Percentiles rank a stretch among this genome's conserved stretches.
Conservation (phyloP, 2,888 invertebrate species). For the Drosophila histrio region DNA sequence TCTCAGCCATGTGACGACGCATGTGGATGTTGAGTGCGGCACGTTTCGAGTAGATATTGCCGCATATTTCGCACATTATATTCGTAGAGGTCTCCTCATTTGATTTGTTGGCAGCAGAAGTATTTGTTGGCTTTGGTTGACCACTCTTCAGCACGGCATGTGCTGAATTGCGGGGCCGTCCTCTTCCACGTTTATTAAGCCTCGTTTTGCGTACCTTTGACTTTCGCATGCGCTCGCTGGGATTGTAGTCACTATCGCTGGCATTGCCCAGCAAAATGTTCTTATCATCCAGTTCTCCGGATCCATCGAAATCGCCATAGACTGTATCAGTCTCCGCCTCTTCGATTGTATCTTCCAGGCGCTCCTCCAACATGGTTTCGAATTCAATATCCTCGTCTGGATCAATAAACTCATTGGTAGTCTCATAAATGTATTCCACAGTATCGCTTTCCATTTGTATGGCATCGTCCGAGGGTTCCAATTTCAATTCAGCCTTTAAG, state of each 20-base stretch:
- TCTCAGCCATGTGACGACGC: slow-evolving; percentile 83
- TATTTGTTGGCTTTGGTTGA: slow-evolving; percentile 3
- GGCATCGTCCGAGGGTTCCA: slow-evolving; percentile 66
- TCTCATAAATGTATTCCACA: slow-evolving; percentile 67
- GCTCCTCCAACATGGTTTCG: slow-evolving; percentile 64
- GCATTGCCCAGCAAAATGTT: slow-evolving; percentile 45
- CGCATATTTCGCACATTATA: slow-evolving; percentile 84
- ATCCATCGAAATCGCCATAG: slow-evolving; percentile 34
- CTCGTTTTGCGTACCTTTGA: slow-evolving; percentile 56
- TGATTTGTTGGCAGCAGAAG: slow-evolving; percentile 27
- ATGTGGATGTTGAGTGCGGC: slow-evolving; percentile 83
- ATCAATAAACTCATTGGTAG: slow-evolving; percentile 75
- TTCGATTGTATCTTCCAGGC: slow-evolving; percentile 56
- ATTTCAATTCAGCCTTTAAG: slow-evolving; percentile 73
- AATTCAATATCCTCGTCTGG: slow-evolving; percentile 73
- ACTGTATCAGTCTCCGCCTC: slow-evolving; percentile 30
- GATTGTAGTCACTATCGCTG: slow-evolving; percentile 72
- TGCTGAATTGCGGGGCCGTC: slow-evolving; percentile 54
- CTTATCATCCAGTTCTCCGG: slow-evolving; percentile 44
- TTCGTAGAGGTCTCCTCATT: slow-evolving; percentile 60
- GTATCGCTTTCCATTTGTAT: slow-evolving; percentile 47
- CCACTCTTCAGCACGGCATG: slow-evolving; percentile 19
- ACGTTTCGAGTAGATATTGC: slow-evolving; percentile 82
- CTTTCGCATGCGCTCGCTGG: slow-evolving; percentile 63
- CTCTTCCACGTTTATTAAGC: slow-evolving; percentile 61